Base-by-base conservation (phyloP, 2,113 vertebrate species). In the Stegastes partitus region DNA sequence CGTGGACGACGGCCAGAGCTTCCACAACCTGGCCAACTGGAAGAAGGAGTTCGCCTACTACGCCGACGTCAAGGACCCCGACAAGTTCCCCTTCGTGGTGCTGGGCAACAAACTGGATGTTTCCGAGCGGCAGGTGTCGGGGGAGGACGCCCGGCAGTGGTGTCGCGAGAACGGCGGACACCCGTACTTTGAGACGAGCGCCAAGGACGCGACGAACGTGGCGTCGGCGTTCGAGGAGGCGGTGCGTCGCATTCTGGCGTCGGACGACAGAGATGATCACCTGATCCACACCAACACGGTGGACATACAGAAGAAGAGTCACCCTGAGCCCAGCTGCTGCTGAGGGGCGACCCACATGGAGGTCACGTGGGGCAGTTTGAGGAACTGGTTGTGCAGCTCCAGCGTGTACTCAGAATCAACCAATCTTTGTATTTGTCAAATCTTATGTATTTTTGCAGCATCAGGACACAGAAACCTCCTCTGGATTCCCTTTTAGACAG, bases 31-130 rank as follows among this genome's bases (percentile, higher is more conserved):
- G 86, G 91, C 80, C 79, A 98, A 98, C 94, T 99, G 98, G 98
- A 98, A 97, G 94, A 99, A 98, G 88, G 98, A 99, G 93, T 99
- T 99, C 88, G 88, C 96, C 37, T 99, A 97, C 87, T 99, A 99
- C 3, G 97, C 97, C 10, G 97, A 99, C 55, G 95, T 99, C 0
- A 97, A 97, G 83, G 97, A 98, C 85, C 97, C 97, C 0, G 96
- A 98, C 81, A 95, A 14, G 74, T 99, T 98, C 91, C 97, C 97
- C 0, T 98, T 99, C 77, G 96, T 99, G 81, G 95, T 99, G 88
- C 80, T 99, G 74, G 97, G 98, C 19, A 99, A 99, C 93, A 99
- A 99, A 93, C 61, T 98, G 81, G 97, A 99, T 34, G 96, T 98
- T 0, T 90, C 86, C 0, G 96, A 98, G 61, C 93, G 97, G 47